Percentiles rank a stretch among this genome's conserved stretches.
Conservation (phyloP, 2,797 vertebrate genomes). For the Fistularia commersonii region DNA sequence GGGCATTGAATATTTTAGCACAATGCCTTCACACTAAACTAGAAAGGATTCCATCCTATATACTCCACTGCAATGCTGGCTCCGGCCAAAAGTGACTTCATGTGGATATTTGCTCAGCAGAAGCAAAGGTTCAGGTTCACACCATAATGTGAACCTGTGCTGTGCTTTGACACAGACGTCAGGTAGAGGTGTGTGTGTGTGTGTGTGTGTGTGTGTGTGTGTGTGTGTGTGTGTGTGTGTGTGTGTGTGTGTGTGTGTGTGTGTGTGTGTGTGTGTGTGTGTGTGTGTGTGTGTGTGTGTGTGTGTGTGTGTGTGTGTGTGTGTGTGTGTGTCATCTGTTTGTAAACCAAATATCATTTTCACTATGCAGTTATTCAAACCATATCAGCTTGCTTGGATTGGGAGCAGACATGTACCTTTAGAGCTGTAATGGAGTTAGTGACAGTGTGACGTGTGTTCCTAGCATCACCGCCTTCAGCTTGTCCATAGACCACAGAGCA, state of each 20-base stretch:
- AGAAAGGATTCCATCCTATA: conserved; percentile 34
- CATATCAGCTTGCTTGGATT: conserved; percentile 59
- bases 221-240: too few species aligned
- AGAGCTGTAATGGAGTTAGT: conserved; percentile 36
- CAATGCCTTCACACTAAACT: conserved; percentile 53
- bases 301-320: conserved; percentile 13
- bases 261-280: not conserved
- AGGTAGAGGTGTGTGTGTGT: too few species aligned
- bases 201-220: not conserved
- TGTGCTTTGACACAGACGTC: conserved; percentile 42
- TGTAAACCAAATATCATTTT: conserved; percentile 81
- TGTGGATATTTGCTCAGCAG: conserved; percentile 52
- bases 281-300: conserved; percentile 4
- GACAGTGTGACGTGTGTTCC: conserved; percentile 30
- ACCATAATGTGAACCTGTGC: conserved; percentile 27
- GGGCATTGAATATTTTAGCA: too few species aligned
- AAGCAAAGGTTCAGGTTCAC: conserved; percentile 23
- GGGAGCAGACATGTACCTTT: conserved; percentile 41
- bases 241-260: conserved; percentile 10
- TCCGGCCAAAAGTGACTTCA: conserved; percentile 50
- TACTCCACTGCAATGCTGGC: conserved; percentile 35
- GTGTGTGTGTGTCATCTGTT: conserved; percentile 66
- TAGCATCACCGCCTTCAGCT: conserved; percentile 44
- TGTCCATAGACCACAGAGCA: conserved; percentile 37
- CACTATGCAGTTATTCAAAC: conserved; percentile 80